Base-by-base conservation (phyloP, 37 sponge, comb jelly and placozoan species). In the Ephydatia muelleri region DNA sequence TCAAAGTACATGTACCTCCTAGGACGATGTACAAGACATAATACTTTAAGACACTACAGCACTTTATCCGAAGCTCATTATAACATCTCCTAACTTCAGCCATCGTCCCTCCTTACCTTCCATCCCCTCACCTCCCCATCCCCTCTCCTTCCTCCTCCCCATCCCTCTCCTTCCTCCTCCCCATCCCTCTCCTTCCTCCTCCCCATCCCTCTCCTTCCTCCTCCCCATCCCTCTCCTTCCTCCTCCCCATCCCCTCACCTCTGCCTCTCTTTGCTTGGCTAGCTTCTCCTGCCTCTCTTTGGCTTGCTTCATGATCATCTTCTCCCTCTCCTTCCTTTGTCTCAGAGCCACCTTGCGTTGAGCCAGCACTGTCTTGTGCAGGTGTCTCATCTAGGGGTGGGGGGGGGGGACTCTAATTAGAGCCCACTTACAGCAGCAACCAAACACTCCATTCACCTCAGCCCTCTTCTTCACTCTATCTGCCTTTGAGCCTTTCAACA, bases 291-390 rank as follows among this genome's bases (percentile, higher is more conserved):
- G 86, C 64, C 47, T 89, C n/a, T 89, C 84, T 66, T 57, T 79
- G 36, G 84, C 89, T 25, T 83, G 65, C 30, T 47, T 83, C 84
- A 78, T 34, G n/a, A 79, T 9, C 19, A 31, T 16, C 35, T 79
- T 37, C 65, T 90, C 90, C 43, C 90, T 75, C 82, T 90, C 86
- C n/a, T 86, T 39, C 38, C 90, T 80, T 70, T 85, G 80, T 43
- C 86, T 82, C 73, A 85, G 86, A 48, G 86, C 82, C 39, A 90
- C 38, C 68, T 71, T 85, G 0, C 90, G 75, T 64, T 85, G 86
- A 38, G 75, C 81, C 78, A 76, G 57, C 49, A 82, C 38, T 49
- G 78, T 40, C 40, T 27, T 48, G 40, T 57, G 69, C n/a, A 72
- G 74, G n/a, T 72, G 65, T 2, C 64, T 37, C 19, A 57, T 57